Base-by-base conservation (phyloP, 2,113 vertebrate genomes). In the Phalacrocorax aristotelis region DNA sequence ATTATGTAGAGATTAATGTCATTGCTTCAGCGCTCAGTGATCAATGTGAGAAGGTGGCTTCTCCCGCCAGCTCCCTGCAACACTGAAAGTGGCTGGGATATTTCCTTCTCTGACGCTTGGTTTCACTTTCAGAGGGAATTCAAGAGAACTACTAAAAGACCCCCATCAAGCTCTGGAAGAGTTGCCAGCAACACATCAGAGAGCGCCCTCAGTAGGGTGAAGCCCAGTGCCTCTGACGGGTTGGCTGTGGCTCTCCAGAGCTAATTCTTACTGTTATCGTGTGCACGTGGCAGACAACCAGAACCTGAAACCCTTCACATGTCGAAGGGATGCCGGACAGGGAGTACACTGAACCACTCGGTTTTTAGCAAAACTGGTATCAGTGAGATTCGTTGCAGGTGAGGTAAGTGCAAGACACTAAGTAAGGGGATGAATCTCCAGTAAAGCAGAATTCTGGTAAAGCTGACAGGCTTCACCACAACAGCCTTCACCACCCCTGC, bases 281-380 rank as follows among this genome's bases (percentile, higher is more conserved):
- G 3, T 8, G 42, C 36, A 26, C 0, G 0, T n/a, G n/a, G 42
- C 68, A 88, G 30, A 55, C 66, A 58, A 6, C 15, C 54, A 54
- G 76, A 57, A 44, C 44, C 57, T 11, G 44, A 72, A 38, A 40
- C 46, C 36, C 48, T 48, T 48, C 64, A 3, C 7, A 1, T n/a
- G 34, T 29, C 4, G 1, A 34, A 1, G 19, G 49, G 44, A 23
- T 19, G 55, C 19, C 23, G 29, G 48, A 25, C 34, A 61, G 54
- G 46, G 70, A 83, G 40, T 20, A 2, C 22, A 17, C 36, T 42
- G 40, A 46, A 44, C 15, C 46, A 20, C 29, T 21, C 13, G 6
- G 18, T 3, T 54, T 83, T 77, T 48, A 55, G 64, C 62, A 77
- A 83, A 48, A 18, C 20, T 30, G 34, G 9, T 54, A 34, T 12